Evolutionary conservation across 2,797 vertebrate genomes (phyloP), one percentile per base, ranked within the genome.

Genomic region (Peromyscus eremicus): DNA sequence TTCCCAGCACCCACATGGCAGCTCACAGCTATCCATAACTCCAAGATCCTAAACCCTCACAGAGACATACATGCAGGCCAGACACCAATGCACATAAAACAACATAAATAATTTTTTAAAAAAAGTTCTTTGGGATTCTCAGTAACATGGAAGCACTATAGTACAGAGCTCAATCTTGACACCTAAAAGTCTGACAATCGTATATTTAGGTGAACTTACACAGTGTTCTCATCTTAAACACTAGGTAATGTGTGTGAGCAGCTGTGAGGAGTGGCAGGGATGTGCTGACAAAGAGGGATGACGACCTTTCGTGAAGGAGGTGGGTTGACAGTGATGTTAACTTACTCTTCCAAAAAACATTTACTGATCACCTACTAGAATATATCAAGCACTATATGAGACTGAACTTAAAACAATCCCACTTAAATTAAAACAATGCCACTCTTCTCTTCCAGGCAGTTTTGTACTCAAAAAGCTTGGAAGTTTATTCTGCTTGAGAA

Each of bases 401-500:
- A 40, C 66, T 94, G 68, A 52, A 90, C 55, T 92, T 70, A 70
- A n/a, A 70, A 70, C 34, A n/a, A n/a, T 70, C 16, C 68, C 68
- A 70, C 68, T 94, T 70, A 60, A 89, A 12, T 92, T 68, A 91
- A 88, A 92, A 92, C 87, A 68, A 96, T 49, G 6, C 71, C 32
- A 89, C 88, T 89, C 93, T 95, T 79, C 52, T 79, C 80, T 95
- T 94, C 49, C 29, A 62, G 21, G 60, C 9, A 80, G 77, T 84
- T 52, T 71, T 95, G 60, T 81, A 55, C 68, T 49, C 64, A 43
- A 25, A 89, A 25, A 73, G 32, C 13, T 68, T 70, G 64, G 27
- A 94, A 77, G 8, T 49, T 93, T 82, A 60, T 94, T 86, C 64
- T 92, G 57, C 43, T 73, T 60, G 94, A 93, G 92, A 95, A 92